Conservation (phyloP, 2,888 invertebrate genomes). For the Acronicta psi region DNA sequence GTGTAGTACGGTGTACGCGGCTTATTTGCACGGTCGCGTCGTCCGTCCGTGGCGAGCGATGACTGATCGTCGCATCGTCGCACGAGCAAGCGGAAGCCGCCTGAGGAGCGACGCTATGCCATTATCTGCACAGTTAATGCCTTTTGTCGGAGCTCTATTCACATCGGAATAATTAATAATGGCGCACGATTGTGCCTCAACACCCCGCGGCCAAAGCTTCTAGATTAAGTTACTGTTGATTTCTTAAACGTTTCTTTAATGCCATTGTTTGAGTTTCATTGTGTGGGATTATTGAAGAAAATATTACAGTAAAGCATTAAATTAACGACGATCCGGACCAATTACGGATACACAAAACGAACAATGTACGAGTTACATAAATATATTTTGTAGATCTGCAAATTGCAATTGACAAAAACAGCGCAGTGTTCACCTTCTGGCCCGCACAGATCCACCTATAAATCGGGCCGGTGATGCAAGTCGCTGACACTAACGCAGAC, state of each 20-base stretch:
- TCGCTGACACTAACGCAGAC: slow-evolving; percentile 47
- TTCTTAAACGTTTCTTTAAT: slow-evolving; percentile 57
- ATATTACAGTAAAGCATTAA: slow-evolving; percentile 19
- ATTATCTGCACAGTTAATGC: slow-evolving; percentile 78
- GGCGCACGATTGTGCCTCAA: slow-evolving; percentile 66
- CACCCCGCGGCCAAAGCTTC: slow-evolving; percentile 57
- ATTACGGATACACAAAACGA: background rate
- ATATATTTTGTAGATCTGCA: background rate
- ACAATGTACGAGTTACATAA: background rate
- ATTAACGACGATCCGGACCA: slow-evolving; percentile 5
- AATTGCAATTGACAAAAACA: slow-evolving; percentile 22
- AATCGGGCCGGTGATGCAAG: slow-evolving; percentile 45
- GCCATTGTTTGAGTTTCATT: slow-evolving; percentile 41
- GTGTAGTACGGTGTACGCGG: slow-evolving; percentile 27
- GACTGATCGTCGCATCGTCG: slow-evolving; percentile 63
- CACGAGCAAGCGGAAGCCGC: slow-evolving; percentile 59
- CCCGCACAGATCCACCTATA: slow-evolving; percentile 32
- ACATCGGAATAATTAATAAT: slow-evolving; percentile 81
- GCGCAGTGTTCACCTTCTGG: slow-evolving; percentile 22
- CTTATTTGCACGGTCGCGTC: slow-evolving; percentile 44
- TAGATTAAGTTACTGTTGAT: slow-evolving; percentile 51
- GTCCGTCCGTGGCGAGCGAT: slow-evolving; percentile 48
- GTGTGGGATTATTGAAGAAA: slow-evolving; percentile 29
- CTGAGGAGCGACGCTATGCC: slow-evolving; percentile 61
- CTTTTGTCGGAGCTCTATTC: slow-evolving; percentile 77